Percentiles rank a stretch among this genome's conserved stretches.
Conservation (phyloP, 2,797 vertebrate genomes). For the Sebastes nivosus region DNA sequence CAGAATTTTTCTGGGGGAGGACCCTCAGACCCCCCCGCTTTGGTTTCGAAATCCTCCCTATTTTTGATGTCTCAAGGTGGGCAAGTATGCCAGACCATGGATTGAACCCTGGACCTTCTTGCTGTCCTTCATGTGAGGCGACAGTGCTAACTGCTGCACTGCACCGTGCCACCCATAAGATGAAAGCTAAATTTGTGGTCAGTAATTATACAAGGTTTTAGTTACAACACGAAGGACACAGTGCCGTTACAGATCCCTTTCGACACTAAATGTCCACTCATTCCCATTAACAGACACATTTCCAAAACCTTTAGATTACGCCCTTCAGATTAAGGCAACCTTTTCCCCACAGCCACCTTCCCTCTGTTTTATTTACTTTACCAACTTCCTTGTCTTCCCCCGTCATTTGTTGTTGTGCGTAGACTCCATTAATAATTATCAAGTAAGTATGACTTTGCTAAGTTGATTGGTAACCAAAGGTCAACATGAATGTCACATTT, state of each 20-base stretch:
- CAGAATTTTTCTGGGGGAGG: no score
- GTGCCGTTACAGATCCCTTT: neutral
- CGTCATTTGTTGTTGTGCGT: neutral
- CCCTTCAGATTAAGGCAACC: neutral
- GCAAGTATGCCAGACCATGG: no score
- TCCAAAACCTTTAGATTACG: neutral
- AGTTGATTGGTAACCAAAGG: neutral
- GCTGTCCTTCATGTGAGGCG: no score
- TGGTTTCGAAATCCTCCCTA: no score
- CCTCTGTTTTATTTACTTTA: neutral
- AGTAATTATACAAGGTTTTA: neutral
- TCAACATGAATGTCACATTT: neutral
- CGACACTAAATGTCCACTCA: neutral
- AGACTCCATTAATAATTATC: slow-evolving; percentile 31
- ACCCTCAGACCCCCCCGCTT: no score
- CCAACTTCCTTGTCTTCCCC: slow-evolving; percentile 29
- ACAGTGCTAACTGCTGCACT: no score
- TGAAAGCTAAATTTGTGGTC: neutral
- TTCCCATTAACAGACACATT: accelerated
- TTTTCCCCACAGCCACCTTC: neutral
- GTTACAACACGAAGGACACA: neutral
- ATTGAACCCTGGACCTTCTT: no score
- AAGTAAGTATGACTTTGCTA: neutral
- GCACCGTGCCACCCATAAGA: no score
- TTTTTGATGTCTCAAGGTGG: no score